phyloP scores from a whole-genome alignment of 2,113 vertebrate species.

The Dendrocopos noguchii region DNA sequence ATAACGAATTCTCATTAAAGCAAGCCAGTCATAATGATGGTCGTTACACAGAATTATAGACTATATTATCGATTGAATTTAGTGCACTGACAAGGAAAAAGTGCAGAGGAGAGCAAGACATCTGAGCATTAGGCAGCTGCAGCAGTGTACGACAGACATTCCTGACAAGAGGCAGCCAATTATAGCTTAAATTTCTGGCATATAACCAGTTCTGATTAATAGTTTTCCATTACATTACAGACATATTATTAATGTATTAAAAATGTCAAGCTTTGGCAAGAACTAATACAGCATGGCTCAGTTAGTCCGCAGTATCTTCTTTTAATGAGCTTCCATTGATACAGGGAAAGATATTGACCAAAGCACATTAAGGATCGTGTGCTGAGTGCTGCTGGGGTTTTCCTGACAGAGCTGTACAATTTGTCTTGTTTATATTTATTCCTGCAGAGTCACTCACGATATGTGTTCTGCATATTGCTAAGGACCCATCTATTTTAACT shows the following conservation, averaged over 20 bases:
- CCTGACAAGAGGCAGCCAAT: constrained; percentile 88
- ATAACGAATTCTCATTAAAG: constrained; percentile 73
- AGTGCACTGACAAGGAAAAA: constrained; percentile 72
- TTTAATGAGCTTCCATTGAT: constrained; percentile 86
- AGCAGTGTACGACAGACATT: constrained; percentile 77
- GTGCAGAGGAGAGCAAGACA: constrained; percentile 69
- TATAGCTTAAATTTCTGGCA: constrained; percentile 86
- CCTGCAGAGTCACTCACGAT: background rate
- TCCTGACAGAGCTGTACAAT: constrained; percentile 37
- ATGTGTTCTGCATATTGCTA: background rate
- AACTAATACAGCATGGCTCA: constrained; percentile 65
- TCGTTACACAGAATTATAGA: constrained; percentile 77
- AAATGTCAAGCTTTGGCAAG: constrained; percentile 82
- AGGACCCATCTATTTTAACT: background rate
- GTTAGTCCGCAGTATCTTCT: constrained; percentile 74
- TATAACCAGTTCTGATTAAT: constrained; percentile 88
- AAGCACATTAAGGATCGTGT: constrained; percentile 74
- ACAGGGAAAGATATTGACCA: constrained; percentile 77
- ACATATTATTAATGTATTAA: constrained; percentile 91
- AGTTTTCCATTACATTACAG: constrained; percentile 83
- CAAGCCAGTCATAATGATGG: constrained; percentile 71
- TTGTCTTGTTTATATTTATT: constrained; percentile 45
- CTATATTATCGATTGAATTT: constrained; percentile 68
- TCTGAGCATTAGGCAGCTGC: constrained; percentile 80
- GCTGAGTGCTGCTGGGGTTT: constrained; percentile 63